Conservation (phyloP, 2,888 invertebrate species). For the Pachymerium ferrugineum region DNA sequence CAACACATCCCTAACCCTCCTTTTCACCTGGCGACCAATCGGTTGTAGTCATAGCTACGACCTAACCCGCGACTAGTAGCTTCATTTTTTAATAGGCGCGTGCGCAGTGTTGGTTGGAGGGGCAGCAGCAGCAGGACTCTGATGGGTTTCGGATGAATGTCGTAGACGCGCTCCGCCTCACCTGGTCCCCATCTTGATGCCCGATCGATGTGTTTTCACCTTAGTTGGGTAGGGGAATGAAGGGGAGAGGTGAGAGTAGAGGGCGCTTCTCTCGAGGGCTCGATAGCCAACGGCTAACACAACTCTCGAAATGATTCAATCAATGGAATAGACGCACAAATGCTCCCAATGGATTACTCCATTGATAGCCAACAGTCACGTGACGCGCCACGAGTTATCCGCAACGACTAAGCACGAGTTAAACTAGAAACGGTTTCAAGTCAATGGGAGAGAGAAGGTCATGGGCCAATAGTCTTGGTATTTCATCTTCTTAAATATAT, state of each 20-base stretch:
- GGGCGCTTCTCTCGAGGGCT: neutral
- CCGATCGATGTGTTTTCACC: neutral
- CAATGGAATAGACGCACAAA: neutral
- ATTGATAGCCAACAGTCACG: neutral
- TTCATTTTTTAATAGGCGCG: conserved; percentile 5
- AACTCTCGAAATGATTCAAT: conserved; percentile 9
- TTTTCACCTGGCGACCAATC: too few relatives aligned
- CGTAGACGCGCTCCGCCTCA: neutral
- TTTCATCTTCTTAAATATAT: too few relatives aligned
- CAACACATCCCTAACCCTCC: neutral
- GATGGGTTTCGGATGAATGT: conserved; percentile 7
- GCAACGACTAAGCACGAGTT: too few relatives aligned
- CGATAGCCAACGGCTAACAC: neutral
- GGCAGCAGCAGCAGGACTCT: neutral
- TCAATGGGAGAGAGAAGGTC: too few relatives aligned
- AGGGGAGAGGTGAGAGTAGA: neutral
- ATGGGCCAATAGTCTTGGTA: too few relatives aligned
- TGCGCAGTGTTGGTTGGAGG: neutral
- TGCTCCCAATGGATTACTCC: neutral
- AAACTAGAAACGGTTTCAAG: too few relatives aligned
- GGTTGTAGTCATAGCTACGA: neutral
- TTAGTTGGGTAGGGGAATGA: neutral
- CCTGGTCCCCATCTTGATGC: too few relatives aligned
- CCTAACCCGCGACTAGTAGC: neutral
- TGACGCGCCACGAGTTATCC: too few relatives aligned